Evolutionary conservation across 2,888 invertebrate species (phyloP), one percentile per base, ranked within the genome.

Genomic region (Parnassius mnemosyne): DNA sequence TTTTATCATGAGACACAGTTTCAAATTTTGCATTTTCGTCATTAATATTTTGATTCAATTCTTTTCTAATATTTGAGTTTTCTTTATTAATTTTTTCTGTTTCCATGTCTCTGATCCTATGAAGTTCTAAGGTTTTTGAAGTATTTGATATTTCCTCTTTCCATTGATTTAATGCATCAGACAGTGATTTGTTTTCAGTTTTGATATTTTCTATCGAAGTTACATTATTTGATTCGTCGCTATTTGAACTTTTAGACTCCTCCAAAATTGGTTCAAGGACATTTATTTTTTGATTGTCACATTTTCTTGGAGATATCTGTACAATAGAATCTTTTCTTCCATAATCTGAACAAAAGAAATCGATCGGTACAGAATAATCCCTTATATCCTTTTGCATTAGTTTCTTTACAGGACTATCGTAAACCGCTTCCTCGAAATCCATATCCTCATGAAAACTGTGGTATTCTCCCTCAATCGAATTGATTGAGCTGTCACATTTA

Each of bases 331-430:
- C 77, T 53, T 71, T 79, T 63, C 71, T 84, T 7, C 65, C 70
- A 64, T 83, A 89, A 67, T 90, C 91, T 2, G 87, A 87, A 53
- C 83, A 88, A 66, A 91, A 92, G 53, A 83, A 81, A 58, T 89
- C 79, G 7, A 91, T 88, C 11, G 91, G 90, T 2, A 92, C 85
- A 0, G 91, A 86, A 66, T 92, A 92, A 68, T 91, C 90, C 59
- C 92, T 82, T 25, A 92, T 91, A 63, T 92, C 92, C 76, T 92
- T 92, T 34, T 81, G 83, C 0, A 90, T 85, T 11, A 92, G 73
- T 61, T 86, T 83, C 71, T 87, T 89, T 0, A 92, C 89, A 0
- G 92, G 90, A 73, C 90, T 91, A 68, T 86, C 85, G 53, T 91
- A 92, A 1, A 72, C 69, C 0, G 79, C 81, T 10, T 85, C 81